phyloP scores from a whole-genome alignment of 2,888 invertebrate genomes.

The Eledona agricola region DNA sequence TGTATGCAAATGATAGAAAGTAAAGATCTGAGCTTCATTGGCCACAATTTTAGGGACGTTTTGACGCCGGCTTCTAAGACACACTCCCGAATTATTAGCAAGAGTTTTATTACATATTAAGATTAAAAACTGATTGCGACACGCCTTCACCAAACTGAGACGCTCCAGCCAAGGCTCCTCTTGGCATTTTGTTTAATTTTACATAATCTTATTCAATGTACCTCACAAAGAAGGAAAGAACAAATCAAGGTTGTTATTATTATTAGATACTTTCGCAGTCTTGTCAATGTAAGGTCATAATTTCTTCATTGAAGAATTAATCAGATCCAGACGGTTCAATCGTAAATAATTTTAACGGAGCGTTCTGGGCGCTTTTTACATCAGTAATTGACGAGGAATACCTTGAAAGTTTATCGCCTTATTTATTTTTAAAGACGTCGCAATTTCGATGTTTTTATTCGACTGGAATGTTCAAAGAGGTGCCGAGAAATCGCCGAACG shows the following conservation, averaged over 20 bases:
- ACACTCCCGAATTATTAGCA: background rate
- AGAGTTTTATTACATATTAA: background rate
- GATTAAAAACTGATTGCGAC: constrained; percentile 7
- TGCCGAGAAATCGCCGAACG: constrained; percentile 1
- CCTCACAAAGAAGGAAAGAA: constrained; percentile 18
- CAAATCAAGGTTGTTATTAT: constrained; percentile 23
- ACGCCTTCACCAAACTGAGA: no score
- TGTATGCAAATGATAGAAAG: constrained; percentile 53
- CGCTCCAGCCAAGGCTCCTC: constrained; percentile 26
- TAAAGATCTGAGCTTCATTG: constrained; percentile 46
- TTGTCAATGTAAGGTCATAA: constrained; percentile 29
- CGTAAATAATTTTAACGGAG: no score
- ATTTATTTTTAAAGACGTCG: constrained; percentile 34
- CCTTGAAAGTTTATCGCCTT: constrained; percentile 38
- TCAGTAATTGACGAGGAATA: constrained; percentile 20
- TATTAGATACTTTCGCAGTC: constrained; percentile 15
- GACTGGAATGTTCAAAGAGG: constrained; percentile 22
- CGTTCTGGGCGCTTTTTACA: no score
- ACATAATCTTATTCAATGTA: constrained; percentile 15
- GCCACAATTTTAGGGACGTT: constrained; percentile 41
- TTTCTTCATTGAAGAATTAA: no score
- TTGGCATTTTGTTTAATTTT: constrained; percentile 16
- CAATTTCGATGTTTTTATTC: constrained; percentile 24
- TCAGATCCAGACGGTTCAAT: no score
- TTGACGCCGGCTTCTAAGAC: constrained; percentile 7